Evolutionary conservation across 1,140 invertebrate species (phyloP).

Genomic region (Trichomalopsis sarcophagae): DNA sequence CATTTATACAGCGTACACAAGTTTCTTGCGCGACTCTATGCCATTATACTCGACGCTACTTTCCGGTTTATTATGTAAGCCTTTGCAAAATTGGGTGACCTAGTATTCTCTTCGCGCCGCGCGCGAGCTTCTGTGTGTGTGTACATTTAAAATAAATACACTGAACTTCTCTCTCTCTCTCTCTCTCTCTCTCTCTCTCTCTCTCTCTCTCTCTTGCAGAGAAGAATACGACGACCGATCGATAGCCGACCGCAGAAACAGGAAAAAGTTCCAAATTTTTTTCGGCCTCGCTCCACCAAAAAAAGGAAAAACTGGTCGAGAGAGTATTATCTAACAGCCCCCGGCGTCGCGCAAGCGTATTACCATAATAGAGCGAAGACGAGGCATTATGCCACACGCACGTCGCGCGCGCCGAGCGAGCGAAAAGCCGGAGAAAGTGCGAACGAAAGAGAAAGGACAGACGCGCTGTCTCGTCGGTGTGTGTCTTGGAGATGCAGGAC

Average conservation of each 20-base stretch:
- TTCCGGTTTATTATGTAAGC: not conserved
- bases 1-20: not conserved
- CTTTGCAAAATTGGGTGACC: slow-evolving; percentile 1
- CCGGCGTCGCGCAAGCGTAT: slow-evolving; percentile 1
- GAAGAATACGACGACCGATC: too few relatives aligned
- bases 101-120: not conserved
- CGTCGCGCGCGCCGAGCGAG: not conserved
- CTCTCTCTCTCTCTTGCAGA: not conserved
- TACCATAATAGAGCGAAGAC: slow-evolving; percentile 21
- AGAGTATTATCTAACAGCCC: not conserved
- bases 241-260: not conserved
- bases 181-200: not conserved
- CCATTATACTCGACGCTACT: not conserved
- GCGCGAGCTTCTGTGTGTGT: not conserved
- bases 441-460: slow-evolving; percentile 38
- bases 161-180: not conserved
- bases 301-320: not conserved
- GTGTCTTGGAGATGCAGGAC: too few relatives aligned
- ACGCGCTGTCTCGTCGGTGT: not conserved
- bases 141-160: not conserved
- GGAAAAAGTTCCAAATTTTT: not conserved
- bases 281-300: not conserved
- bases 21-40: not conserved
- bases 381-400: not conserved
- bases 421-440: slow-evolving; percentile 28